phyloP scores from a whole-genome alignment of 1,140 invertebrate genomes.

The Charaxes varanes region DNA sequence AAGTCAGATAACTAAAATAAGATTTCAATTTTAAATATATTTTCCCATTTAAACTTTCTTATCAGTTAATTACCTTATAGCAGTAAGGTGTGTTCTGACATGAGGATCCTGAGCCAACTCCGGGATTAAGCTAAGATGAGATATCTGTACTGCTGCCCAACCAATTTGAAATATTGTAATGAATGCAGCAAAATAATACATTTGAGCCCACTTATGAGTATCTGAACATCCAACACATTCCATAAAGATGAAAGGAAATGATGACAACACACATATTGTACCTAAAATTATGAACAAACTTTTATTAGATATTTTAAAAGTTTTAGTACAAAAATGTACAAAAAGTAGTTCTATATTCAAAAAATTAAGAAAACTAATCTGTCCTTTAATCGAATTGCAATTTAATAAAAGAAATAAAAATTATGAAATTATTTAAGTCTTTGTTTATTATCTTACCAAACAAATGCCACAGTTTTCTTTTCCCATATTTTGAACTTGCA shows the following conservation, averaged over 20 bases:
- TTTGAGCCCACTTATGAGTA: slow-evolving; percentile 81
- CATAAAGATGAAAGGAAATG: slow-evolving; percentile 94
- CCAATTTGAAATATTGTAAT: slow-evolving; percentile 97
- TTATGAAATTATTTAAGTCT: background rate
- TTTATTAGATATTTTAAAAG: background rate
- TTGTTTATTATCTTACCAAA: slow-evolving; percentile 77
- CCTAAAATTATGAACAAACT: slow-evolving; percentile 62
- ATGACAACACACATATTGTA: slow-evolving; percentile 84
- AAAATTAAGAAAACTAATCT: no score
- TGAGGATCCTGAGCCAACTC: slow-evolving; percentile 83
- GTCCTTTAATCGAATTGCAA: no score
- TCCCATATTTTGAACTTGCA: slow-evolving; percentile 84
- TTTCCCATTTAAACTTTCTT: no score
- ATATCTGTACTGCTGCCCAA: slow-evolving; percentile 96
- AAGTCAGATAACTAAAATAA: no score
- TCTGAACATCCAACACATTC: slow-evolving; percentile 83
- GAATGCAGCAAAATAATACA: slow-evolving; percentile 92
- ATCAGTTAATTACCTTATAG: slow-evolving; percentile 84
- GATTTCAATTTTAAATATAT: no score
- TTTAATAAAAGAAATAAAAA: background rate
- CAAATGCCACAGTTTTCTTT: slow-evolving; percentile 94
- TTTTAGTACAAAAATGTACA: no score
- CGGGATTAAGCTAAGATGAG: slow-evolving; percentile 89
- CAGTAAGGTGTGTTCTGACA: slow-evolving; percentile 89
- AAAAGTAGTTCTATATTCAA: no score